A percentile compares a stretch with the other conserved stretches of the same genome.
Evolutionary conservation across 2,797 vertebrate species (phyloP).

Genomic region (Anas flavirostris): DNA sequence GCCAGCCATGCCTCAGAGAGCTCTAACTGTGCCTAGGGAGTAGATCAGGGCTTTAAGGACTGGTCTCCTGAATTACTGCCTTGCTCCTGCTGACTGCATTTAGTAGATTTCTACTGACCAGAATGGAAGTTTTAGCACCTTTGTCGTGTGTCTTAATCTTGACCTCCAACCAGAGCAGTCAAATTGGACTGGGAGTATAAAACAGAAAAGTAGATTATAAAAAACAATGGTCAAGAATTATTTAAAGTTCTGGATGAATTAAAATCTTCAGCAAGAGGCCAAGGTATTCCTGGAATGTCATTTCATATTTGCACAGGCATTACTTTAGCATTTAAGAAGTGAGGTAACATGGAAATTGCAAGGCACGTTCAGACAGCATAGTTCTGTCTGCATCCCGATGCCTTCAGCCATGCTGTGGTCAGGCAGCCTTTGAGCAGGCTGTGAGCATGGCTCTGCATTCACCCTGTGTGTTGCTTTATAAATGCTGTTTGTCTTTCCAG

Average conservation of each 20-base stretch:
- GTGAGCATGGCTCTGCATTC: background rate
- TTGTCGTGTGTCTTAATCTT: background rate
- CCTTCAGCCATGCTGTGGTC: background rate
- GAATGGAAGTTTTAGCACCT: background rate
- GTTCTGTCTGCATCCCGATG: background rate
- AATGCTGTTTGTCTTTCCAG: slow-evolving; percentile 70
- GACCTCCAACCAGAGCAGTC: background rate
- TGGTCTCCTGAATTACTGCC: background rate
- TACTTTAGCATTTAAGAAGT: background rate
- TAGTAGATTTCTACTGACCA: background rate
- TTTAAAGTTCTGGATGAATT: background rate
- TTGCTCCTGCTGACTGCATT: background rate
- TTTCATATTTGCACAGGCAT: background rate
- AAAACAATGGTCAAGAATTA: background rate
- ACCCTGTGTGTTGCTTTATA: background rate
- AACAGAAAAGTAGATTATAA: background rate
- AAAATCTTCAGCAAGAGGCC: background rate
- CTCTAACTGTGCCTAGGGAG: background rate
- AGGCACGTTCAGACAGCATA: background rate
- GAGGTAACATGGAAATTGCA: background rate
- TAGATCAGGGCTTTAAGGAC: background rate
- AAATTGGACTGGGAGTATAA: background rate
- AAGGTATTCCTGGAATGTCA: background rate
- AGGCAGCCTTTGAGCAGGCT: background rate
- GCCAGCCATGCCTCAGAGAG: background rate